Conservation (phyloP, 2,888 invertebrate species). For the Mesorhabditis spiculigera region DNA sequence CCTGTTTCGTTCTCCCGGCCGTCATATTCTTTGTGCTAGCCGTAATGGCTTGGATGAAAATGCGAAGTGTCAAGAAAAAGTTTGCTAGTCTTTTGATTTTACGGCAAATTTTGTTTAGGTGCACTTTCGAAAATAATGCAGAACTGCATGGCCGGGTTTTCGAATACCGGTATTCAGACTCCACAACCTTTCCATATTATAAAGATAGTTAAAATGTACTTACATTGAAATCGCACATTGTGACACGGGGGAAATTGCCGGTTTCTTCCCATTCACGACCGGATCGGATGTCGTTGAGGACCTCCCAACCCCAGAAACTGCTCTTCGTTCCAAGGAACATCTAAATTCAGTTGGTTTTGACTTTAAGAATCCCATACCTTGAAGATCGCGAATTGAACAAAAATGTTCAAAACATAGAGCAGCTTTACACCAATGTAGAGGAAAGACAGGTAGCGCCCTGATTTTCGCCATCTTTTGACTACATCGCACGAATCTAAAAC, state of each 20-base stretch:
- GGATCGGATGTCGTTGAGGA: conserved; percentile 25
- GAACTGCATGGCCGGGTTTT: no score
- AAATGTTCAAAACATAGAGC: conserved; percentile 40
- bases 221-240: conserved; percentile 41
- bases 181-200: no score
- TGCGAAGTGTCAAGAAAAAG: background rate
- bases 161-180: no score
- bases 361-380: background rate
- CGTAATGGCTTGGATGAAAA: background rate
- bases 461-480: conserved; percentile 9
- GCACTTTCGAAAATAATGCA: no score
- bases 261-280: conserved; percentile 40
- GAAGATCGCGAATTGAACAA: conserved; percentile 23
- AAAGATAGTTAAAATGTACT: conserved; percentile 7
- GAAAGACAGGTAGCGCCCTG: conserved; percentile 30
- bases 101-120: no score
- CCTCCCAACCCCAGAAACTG: conserved; percentile 39
- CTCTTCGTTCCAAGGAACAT: conserved; percentile 38
- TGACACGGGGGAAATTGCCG: conserved; percentile 42
- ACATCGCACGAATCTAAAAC: conserved; percentile 8
- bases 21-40: background rate
- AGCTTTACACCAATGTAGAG: conserved; percentile 31
- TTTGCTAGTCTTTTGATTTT: background rate
- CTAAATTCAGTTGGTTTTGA: conserved; percentile 17
- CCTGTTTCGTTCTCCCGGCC: conserved; percentile 1